Evolutionary conservation across 2,888 invertebrate species (phyloP), one percentile per base, ranked within the genome.

Genomic region (Hydrotaea cyrtoneurina): DNA sequence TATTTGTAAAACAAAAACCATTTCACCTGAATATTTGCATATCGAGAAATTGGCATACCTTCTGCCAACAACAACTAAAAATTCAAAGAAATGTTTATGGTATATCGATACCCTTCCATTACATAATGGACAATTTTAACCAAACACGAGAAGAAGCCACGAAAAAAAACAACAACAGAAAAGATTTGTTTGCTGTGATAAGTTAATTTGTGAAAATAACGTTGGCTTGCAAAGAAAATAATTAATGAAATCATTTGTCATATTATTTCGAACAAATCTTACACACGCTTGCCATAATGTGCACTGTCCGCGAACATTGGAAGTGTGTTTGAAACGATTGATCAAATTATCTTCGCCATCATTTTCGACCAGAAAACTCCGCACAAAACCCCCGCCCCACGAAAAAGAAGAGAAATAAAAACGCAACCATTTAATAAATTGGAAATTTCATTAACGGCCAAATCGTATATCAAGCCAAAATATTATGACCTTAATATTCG

Each of bases 231-330:
- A 82, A 85, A 82, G 82, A 77, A 78, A 84, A 84, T 84, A 84
- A 84, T 84, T 84, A 84, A 85, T 82, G 85, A 85, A 85, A 82
- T 82, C 81, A 85, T 85, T 85, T 85, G 85, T 85, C 81, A 84
- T 81, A 75, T 50, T 46, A 71, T 78, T 72, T 15, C 36, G 36
- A 64, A 64, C 64, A 64, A 59, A 59, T 26, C 59, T 17, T 17
- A 64, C 36, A 23, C 59, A 26, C n/a, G 2, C 50, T 4, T 31
- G 31, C 31, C 31, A 31, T 31, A 7, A 31, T 4, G 3, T 8
- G 3, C n/a, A n/a, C n/a, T n/a, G n/a, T n/a, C n/a, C n/a, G n/a
- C n/a, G n/a, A n/a, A n/a, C n/a, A 50, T n/a, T 50, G 50, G 50
- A 2, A n/a, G n/a, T n/a, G 8, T 50, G n/a, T 50, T n/a, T 13